Evolutionary conservation across 2,113 vertebrate genomes (phyloP), one percentile per base, ranked within the genome.

Genomic region (Seriola aureovittata): DNA sequence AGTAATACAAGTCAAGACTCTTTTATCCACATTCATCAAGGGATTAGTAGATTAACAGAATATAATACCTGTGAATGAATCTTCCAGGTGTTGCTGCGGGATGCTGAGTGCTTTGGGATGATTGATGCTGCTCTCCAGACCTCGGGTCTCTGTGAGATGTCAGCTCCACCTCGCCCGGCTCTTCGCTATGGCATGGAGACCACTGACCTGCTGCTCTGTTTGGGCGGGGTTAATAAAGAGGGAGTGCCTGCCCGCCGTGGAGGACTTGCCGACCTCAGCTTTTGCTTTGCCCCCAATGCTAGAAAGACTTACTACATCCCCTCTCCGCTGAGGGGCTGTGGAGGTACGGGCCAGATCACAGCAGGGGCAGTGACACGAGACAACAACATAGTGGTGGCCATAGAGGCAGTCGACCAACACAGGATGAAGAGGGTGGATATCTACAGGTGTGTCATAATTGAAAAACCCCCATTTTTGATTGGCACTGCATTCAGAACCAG

Each of bases 171-270:
- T 36, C 93, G 85, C 0, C 84, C 94, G 6, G 91, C 92, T 63
- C 96, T 98, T n/a, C 95, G 97, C 1, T 98, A 98, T 0, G 97
- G 97, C 82, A 98, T 98, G 97, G 97, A 97, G 92, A 96, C 95
- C 0, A 96, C 97, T 0, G 95, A 94, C 65, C 94, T 98, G 63
- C 92, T 98, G 69, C 96, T 98, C 57, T 98, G 97, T 85, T 88
- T 98, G 0, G 96, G 97, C 79, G 97, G 96, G 85, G 94, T 96
- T 14, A 90, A 96, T n/a, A 44, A 66, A 71, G 95, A 0, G 89
- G 97, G 65, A 88, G 44, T 86, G 93, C 91, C 94, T 92, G 81
- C 96, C 17, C 93, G 95, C n/a, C 96, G 93, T 0, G 95, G 95
- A 36, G 97, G 89, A 86, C 94, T 94, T 1, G 96, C 96, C 16